phyloP scores from a whole-genome alignment of 2,113 vertebrate species.

The Eidolon helvum region DNA sequence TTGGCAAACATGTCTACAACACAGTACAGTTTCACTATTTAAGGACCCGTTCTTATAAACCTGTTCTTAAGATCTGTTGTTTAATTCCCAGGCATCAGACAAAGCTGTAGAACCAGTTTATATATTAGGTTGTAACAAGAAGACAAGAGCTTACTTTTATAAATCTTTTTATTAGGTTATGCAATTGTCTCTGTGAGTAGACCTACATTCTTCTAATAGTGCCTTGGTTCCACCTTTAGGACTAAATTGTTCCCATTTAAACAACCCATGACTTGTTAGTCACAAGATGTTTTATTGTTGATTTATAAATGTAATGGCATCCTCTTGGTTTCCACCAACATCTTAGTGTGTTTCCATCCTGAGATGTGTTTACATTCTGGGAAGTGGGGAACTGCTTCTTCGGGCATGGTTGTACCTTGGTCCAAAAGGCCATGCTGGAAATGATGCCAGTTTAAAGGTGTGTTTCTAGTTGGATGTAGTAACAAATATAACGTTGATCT shows the following conservation, averaged over 20 bases:
- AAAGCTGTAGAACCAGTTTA: slow-evolving; percentile 70
- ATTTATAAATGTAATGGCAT: background rate
- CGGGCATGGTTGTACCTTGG: background rate
- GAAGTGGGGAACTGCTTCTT: background rate
- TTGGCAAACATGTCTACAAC: background rate
- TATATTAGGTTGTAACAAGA: slow-evolving; percentile 23
- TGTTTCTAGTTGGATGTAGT: background rate
- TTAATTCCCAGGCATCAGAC: slow-evolving; percentile 51
- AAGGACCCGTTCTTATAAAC: slow-evolving; percentile 55
- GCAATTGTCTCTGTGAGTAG: background rate
- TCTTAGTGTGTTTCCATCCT: background rate
- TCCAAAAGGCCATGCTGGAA: background rate
- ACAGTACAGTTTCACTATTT: background rate
- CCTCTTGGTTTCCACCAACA: background rate
- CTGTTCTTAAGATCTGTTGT: slow-evolving; percentile 11
- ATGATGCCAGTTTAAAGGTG: background rate
- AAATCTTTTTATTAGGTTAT: slow-evolving; percentile 39
- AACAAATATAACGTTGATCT: background rate
- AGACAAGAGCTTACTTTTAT: slow-evolving; percentile 35
- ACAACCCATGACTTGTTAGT: background rate
- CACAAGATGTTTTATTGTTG: background rate
- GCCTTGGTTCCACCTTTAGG: background rate
- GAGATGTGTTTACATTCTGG: background rate
- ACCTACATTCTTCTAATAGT: background rate
- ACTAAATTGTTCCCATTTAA: background rate